Evolutionary conservation across 2,888 invertebrate genomes (phyloP).

Genomic region (Agrilus mali): DNA sequence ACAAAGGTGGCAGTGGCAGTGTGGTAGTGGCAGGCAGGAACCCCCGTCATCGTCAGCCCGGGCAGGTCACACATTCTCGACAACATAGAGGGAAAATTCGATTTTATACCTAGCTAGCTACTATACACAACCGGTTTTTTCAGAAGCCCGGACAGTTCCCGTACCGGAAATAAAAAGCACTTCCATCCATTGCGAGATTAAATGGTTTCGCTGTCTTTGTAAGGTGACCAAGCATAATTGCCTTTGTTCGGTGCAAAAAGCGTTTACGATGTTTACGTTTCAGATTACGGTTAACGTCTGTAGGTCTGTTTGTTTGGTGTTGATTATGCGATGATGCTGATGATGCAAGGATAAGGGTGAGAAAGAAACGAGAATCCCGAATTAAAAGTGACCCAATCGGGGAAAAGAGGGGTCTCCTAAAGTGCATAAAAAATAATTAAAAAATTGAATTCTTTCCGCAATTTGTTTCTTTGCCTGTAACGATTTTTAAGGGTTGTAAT

Average conservation of each 20-base stretch:
- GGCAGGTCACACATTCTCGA: constrained; percentile 1
- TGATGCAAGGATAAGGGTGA: neutral
- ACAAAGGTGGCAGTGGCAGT: constrained; percentile 9
- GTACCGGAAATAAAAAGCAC: constrained; percentile 19
- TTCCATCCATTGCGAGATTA: constrained; percentile 20
- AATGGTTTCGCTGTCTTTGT: constrained; percentile 18
- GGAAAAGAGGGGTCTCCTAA: too few relatives aligned
- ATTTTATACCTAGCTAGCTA: constrained; percentile 17
- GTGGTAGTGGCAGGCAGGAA: too few relatives aligned
- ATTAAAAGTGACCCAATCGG: too few relatives aligned
- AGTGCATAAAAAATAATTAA: too few relatives aligned
- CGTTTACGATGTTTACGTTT: constrained; percentile 11
- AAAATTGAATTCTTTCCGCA: too few relatives aligned
- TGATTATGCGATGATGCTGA: too few relatives aligned
- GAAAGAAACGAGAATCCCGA: too few relatives aligned
- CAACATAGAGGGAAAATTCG: constrained; percentile 9
- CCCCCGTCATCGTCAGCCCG: too few relatives aligned
- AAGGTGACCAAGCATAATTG: constrained; percentile 16
- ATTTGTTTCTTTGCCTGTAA: too few relatives aligned
- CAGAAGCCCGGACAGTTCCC: constrained; percentile 9
- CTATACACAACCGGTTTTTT: constrained; percentile 17
- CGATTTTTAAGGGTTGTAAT: too few relatives aligned
- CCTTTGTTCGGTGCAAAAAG: constrained; percentile 8
- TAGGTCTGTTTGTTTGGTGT: too few relatives aligned
- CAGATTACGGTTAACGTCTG: constrained; percentile 11